Evolutionary conservation across 2,888 invertebrate species (phyloP).

Genomic region (Oeneis ivallda): DNA sequence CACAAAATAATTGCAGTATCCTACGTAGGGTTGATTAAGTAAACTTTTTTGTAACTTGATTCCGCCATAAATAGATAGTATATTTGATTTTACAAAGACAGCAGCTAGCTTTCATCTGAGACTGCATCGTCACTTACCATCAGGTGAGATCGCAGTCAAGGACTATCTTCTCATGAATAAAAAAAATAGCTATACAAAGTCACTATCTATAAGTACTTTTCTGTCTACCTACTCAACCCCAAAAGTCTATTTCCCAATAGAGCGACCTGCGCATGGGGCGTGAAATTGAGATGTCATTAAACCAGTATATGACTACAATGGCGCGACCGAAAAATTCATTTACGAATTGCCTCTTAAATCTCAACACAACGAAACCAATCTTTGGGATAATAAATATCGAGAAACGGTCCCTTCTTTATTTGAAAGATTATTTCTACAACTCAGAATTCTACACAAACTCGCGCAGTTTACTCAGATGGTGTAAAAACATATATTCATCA

Average conservation of each 20-base stretch:
- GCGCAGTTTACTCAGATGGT: too few relatives aligned
- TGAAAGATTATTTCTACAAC: background rate
- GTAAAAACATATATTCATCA: too few relatives aligned
- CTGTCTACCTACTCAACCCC: background rate
- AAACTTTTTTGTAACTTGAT: too few relatives aligned
- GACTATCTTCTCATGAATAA: too few relatives aligned
- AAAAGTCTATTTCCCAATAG: constrained; percentile 20
- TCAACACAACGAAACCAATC: constrained; percentile 18
- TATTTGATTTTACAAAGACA: too few relatives aligned
- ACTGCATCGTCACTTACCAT: too few relatives aligned
- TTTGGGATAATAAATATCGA: constrained; percentile 6
- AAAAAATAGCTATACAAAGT: background rate
- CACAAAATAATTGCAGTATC: too few relatives aligned
- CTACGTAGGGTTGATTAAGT: too few relatives aligned
- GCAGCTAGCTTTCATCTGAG: too few relatives aligned
- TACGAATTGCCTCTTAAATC: constrained; percentile 7
- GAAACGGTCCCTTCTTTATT: constrained; percentile 7
- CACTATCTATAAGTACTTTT: background rate
- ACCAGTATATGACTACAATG: constrained; percentile 20
- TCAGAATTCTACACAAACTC: too few relatives aligned
- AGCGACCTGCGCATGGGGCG: constrained; percentile 15
- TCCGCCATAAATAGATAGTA: too few relatives aligned
- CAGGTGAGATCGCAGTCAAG: too few relatives aligned
- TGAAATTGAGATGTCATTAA: constrained; percentile 25
- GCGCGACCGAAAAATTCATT: constrained; percentile 18